phyloP scores from a whole-genome alignment of 2,797 vertebrate genomes.

The Bovichtus diacanthus region DNA sequence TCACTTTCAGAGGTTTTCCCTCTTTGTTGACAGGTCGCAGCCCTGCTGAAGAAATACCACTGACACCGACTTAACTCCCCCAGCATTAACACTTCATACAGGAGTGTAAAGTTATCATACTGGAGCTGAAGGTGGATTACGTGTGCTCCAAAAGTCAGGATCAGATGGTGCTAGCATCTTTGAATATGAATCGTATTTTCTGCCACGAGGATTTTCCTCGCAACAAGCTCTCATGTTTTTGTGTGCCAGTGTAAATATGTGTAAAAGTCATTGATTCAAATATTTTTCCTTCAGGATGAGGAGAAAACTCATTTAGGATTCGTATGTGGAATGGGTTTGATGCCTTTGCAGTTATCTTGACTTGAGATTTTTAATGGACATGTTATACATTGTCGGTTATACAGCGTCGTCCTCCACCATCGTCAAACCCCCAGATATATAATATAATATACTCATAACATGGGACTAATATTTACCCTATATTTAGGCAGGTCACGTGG shows the following conservation, averaged over 20 bases:
- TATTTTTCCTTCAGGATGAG: neutral
- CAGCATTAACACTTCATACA: constrained; percentile 41
- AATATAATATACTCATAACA: no score
- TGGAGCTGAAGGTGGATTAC: constrained; percentile 42
- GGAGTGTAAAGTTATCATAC: constrained; percentile 36
- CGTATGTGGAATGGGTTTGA: no score
- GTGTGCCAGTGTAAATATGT: neutral
- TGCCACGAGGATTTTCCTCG: neutral
- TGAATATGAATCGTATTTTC: constrained; percentile 31
- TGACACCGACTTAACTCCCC: constrained; percentile 32
- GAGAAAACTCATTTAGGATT: neutral
- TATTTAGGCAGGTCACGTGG: constrained; percentile 4
- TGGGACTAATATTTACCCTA: neutral
- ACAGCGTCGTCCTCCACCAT: no score
- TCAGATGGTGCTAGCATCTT: constrained; percentile 7
- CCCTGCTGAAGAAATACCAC: constrained; percentile 35
- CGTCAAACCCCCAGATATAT: no score
- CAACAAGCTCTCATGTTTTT: neutral
- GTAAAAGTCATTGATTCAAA: neutral
- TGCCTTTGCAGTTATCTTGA: no score
- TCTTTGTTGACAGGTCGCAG: constrained; percentile 64
- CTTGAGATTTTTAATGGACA: no score
- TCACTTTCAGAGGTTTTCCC: constrained; percentile 77
- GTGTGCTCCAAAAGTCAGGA: constrained; percentile 14
- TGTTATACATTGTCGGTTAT: no score